Evolutionary conservation across 2,888 invertebrate genomes (phyloP), one percentile per base, ranked within the genome.

Genomic region (Stictocephala bisonia): DNA sequence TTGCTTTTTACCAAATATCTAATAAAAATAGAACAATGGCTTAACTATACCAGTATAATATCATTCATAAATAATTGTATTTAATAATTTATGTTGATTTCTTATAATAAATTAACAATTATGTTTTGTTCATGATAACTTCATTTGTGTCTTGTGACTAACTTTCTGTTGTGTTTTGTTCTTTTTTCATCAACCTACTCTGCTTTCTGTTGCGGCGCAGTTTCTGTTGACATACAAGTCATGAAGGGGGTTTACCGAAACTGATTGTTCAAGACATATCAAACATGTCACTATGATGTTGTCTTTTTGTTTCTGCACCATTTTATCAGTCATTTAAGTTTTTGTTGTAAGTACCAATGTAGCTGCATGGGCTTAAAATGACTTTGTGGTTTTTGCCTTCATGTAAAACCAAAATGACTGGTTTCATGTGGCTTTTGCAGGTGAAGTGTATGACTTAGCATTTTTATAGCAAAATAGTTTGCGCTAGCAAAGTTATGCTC

Each of bases 391-490:
- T 35, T 53, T 35, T 35, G 35, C 22, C 60, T 60, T 40, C 3
- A 9, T 20, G 31, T 15, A 60, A 60, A 60, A 60, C 60, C 60
- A 60, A 29, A 60, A 35, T 29, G 31, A 60, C 60, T 60, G 60
- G 60, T n/a, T 13, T 31, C 18, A 44, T 44, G 7, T n/a, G n/a
- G n/a, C n/a, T n/a, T n/a, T n/a, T n/a, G n/a, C n/a, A n/a, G n/a
- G n/a, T n/a, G n/a, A n/a, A n/a, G n/a, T n/a, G n/a, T n/a, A n/a
- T n/a, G n/a, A n/a, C n/a, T n/a, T n/a, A n/a, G n/a, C n/a, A n/a
- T n/a, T n/a, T n/a, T n/a, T n/a, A n/a, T n/a, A n/a, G n/a, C n/a
- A n/a, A 35, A 35, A 9, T 11, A 35, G 7, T 35, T 35, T 35
- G 35, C 35, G 11, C 13, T 7, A 35, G 11, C 13, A 35, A 35